Evolutionary conservation across 2,888 invertebrate genomes (phyloP), one percentile per base, ranked within the genome.

Genomic region (Nemotelus pantherinus): DNA sequence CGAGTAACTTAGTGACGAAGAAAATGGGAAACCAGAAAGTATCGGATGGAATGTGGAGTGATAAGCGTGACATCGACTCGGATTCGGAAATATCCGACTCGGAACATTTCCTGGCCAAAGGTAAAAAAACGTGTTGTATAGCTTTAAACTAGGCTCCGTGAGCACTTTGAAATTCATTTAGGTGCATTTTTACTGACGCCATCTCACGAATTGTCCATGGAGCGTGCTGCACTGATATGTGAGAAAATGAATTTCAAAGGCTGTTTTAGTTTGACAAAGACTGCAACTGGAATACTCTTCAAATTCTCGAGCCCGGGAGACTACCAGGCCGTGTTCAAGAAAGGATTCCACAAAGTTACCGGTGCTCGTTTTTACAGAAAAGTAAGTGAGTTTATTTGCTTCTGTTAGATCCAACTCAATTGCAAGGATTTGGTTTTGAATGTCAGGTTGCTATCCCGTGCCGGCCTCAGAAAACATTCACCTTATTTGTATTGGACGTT

Each of bases 221-320:
- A 95, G 88, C 94, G 94, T 82, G 95, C 95, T 2, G 93, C 94
- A 60, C 89, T 93, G 82, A 94, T 95, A 84, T 94, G 94, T 88
- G 95, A 95, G 89, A 95, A 95, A 87, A 93, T 95, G 91, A 94
- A 93, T 88, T 94, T 95, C 88, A 92, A 93, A 83, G 94, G 94
- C 76, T 93, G 94, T 83, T 95, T 95, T 88, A 94, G 94, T 82
- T 89, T 95, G 82, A 95, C 95, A 80, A 95, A 94, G 89, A 95
- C 95, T 0, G 95, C 95, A 72, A 95, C 95, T 64, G 95, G 95
- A 77, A 95, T 95, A 84, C 90, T 95, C 80, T 95, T 95, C 89
- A 95, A 94, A 88, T 95, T 95, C 88, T 94, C 94, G 82, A 93
- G 93, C 87, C 93, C 94, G 81, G 95, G 95, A 82, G 95, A 95